Evolutionary conservation across 2,113 vertebrate species (phyloP).

Genomic region (Plecotus auritus): DNA sequence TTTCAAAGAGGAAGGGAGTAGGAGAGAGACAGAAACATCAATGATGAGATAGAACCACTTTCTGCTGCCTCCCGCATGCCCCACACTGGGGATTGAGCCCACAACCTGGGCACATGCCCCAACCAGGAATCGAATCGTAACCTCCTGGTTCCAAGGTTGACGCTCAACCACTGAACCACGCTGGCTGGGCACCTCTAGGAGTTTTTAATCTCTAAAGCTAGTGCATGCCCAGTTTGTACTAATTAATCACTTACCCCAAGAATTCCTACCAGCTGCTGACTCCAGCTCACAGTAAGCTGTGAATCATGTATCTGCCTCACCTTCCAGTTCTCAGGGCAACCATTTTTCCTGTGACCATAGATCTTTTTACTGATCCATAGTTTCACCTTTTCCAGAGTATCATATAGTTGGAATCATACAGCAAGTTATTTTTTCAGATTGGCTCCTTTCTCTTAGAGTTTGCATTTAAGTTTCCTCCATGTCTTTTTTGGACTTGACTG

Average conservation of each 20-base stretch:
- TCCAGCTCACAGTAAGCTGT: neutral
- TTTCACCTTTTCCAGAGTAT: neutral
- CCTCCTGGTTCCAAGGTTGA: too few relatives aligned
- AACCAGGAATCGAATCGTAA: too few relatives aligned
- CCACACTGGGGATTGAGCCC: too few relatives aligned
- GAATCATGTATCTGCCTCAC: neutral
- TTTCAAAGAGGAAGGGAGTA: too few relatives aligned
- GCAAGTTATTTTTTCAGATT: neutral
- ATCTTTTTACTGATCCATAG: neutral
- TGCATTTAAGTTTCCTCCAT: neutral
- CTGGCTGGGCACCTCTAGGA: neutral
- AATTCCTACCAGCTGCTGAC: too few relatives aligned
- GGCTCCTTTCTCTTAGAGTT: neutral
- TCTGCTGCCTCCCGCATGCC: too few relatives aligned
- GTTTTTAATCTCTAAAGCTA: neutral
- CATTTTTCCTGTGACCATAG: neutral
- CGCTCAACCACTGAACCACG: too few relatives aligned
- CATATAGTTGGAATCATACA: neutral
- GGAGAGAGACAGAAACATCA: too few relatives aligned
- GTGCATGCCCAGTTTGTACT: neutral
- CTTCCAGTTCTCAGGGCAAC: neutral
- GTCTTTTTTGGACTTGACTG: neutral
- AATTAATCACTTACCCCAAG: neutral
- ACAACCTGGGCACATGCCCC: too few relatives aligned
- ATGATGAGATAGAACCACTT: too few relatives aligned